Evolutionary conservation across 2,113 vertebrate genomes (phyloP), one percentile per base, ranked within the genome.

Genomic region (Chamaea fasciata): DNA sequence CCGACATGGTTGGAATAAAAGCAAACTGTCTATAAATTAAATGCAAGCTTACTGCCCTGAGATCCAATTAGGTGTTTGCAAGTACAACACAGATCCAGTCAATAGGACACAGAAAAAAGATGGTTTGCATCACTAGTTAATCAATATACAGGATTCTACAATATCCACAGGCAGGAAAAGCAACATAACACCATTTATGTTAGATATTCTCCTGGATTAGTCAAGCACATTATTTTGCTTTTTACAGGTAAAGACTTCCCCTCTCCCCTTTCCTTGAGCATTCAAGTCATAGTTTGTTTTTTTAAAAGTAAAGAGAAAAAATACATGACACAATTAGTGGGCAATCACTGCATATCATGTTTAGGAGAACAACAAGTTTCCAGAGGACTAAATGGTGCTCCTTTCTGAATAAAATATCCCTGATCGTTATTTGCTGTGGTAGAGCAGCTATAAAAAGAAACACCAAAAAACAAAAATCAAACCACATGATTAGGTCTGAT

Each of bases 391-490:
- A 95, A 91, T 16, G 83, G 46, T 21, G 13, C 78, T 96, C 74
- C 50, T 91, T 94, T 94, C 68, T 92, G 84, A 97, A 92, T 96
- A 97, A 97, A 97, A 95, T 96, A 95, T 71, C 39, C 90, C 87
- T 91, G 93, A 96, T 96, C 46, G 10, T 81, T 97, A 92, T 95
- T 94, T 91, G 78, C 82, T 83, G 85, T 63, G 24, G 84, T 94
- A 94, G 63, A 91, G 33, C 90, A 94, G 87, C 78, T 95, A 63
- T 90, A 89, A 93, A 37, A 52, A 11, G n/a, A 9, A 30, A 30
- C 6, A 10, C 17, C 46, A 18, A 9, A 62, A 37, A 59, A 59
- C 11, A 27, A 37, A 56, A n/a, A 39, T 9, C 16, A 52, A 68
- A 41, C 14, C 47, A 91, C 81, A 95, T 81, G 83, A 96, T 96